These are phyloP conservation scores for Drosophila tropicalis DNA, from an alignment of 1,140 invertebrate species.

Conservation along the genomic window DNA sequence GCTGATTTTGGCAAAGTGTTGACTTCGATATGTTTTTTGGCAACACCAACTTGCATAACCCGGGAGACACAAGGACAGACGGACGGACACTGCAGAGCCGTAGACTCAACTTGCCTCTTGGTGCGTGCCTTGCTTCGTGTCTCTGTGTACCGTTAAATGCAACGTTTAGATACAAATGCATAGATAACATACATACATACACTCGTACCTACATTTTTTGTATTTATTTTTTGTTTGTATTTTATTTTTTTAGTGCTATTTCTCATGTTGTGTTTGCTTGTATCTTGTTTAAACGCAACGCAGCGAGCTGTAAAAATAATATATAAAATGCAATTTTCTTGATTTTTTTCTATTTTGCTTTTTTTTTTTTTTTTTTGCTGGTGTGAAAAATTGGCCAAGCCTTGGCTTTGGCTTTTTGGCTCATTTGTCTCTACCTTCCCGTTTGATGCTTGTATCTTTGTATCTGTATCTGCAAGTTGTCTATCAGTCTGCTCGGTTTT, in stretches of 20 bases:
- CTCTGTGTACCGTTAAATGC: slow-evolving; percentile 32
- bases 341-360: neutral
- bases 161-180: slow-evolving; percentile 34
- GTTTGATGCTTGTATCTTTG: slow-evolving; percentile 16
- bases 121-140: slow-evolving; percentile 26
- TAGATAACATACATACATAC: slow-evolving; percentile 33
- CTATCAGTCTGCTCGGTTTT: slow-evolving; percentile 10
- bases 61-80: neutral
- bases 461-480: slow-evolving; percentile 26
- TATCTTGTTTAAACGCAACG: slow-evolving; percentile 25
- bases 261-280: slow-evolving; percentile 14
- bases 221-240: neutral
- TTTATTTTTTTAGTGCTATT: neutral
- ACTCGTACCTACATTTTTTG: slow-evolving; percentile 6
- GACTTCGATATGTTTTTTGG: slow-evolving; percentile 31
- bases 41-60: slow-evolving; percentile 29
- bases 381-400: slow-evolving; percentile 33
- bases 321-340: slow-evolving; percentile 17
- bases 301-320: slow-evolving; percentile 15
- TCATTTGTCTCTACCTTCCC: slow-evolving; percentile 10
- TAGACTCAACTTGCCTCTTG: slow-evolving; percentile 13
- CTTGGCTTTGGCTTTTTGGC: slow-evolving; percentile 34
- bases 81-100: neutral
- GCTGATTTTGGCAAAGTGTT: slow-evolving; percentile 24
- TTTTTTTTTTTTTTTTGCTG: neutral